phyloP scores from a whole-genome alignment of 2,113 vertebrate genomes.

The Pelecanoides urinatrix region DNA sequence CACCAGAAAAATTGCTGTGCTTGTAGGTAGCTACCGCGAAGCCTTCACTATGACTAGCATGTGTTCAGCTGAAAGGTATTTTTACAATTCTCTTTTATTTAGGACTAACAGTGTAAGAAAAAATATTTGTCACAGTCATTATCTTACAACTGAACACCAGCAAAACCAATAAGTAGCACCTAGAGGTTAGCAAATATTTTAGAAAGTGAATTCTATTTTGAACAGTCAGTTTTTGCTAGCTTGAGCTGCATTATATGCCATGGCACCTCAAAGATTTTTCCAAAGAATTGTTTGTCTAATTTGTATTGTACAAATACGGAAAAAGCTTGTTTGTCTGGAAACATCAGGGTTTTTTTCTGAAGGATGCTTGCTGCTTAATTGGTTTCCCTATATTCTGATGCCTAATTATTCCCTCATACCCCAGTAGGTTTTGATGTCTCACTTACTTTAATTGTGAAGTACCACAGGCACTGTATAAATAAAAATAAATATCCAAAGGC shows the following conservation, averaged over 20 bases:
- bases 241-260: neutral
- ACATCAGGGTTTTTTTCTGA: neutral
- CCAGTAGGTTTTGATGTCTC: neutral
- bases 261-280: neutral
- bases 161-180: neutral
- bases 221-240: neutral
- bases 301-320: neutral
- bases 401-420: neutral
- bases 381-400: neutral
- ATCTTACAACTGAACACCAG: neutral
- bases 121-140: neutral
- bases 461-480: neutral
- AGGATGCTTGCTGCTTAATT: neutral
- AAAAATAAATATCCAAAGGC: constrained; percentile 11
- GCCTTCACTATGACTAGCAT: neutral
- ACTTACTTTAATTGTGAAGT: neutral
- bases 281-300: neutral
- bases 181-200: neutral
- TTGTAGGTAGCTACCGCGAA: neutral
- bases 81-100: neutral
- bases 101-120: neutral
- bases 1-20: neutral
- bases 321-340: neutral
- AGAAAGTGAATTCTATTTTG: neutral
- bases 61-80: neutral